Evolutionary conservation across 2,113 vertebrate genomes (phyloP), one percentile per base, ranked within the genome.

Genomic region (Sapayoa aenigma): DNA sequence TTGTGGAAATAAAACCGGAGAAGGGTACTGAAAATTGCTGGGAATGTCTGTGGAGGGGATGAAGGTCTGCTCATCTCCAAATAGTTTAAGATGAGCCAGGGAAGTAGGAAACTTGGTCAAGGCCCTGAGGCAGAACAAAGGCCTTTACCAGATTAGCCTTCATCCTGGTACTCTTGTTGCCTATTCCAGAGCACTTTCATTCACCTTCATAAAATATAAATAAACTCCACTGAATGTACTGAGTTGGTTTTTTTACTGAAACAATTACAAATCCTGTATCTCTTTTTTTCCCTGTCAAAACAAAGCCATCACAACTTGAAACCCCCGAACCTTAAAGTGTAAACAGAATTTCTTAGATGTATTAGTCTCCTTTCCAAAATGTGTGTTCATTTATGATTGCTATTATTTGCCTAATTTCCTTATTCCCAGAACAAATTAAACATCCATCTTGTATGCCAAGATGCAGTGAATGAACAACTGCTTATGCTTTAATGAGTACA

Each of bases 401-500:
- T 53, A 52, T 47, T 67, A 78, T 87, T 90, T 90, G 42, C 60
- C 19, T 68, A 49, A 90, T 93, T 95, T 96, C 47, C 22, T 14
- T 74, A 24, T 78, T 97, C 85, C 53, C 69, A 92, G 56, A 90
- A 78, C 65, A 68, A 75, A 39, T 81, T 81, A 56, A 81, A 46
- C 22, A 77, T 49, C 47, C 69, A 39, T 86, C 65, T 72, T 24
- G 19, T 73, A 25, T 91, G 87, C 87, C 94, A 96, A 93, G 77
- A 90, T 50, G 81, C 62, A 81, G 23, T 2, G 4, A 93, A 93
- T 73, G 80, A 96, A 35, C 80, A 94, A 84, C 80, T 76, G 66
- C 46, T 95, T 78, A 84, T 79, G 83, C 69, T 91, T 96, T 94
- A 94, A 95, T 94, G 90, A 94, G 69, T 79, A 93, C 86, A 95